These are phyloP conservation scores for Archilochus colubris DNA, from an alignment of 2,113 vertebrate species.

Conservation along the genomic window DNA sequence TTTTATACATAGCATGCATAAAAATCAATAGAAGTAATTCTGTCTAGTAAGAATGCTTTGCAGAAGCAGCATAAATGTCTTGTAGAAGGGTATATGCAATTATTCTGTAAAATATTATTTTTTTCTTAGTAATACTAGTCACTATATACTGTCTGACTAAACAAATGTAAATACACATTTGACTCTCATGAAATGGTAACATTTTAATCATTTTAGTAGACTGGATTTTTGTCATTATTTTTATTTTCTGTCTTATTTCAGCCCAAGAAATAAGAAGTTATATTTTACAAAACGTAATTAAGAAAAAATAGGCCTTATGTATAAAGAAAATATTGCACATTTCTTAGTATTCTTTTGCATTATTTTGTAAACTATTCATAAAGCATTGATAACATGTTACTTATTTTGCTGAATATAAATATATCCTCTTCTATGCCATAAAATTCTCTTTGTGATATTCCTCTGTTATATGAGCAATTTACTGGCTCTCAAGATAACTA, in stretches of 20 bases:
- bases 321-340: not conserved
- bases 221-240: not conserved
- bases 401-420: not conserved
- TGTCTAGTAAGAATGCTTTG: not conserved
- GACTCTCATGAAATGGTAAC: not conserved
- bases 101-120: not conserved
- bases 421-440: not conserved
- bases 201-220: not conserved
- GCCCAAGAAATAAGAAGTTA: not conserved
- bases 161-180: not conserved
- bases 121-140: not conserved
- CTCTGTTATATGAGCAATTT: not conserved
- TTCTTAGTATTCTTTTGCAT: not conserved
- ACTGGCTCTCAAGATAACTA: not conserved
- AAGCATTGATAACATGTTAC: not conserved
- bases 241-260: not conserved
- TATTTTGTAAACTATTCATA: not conserved
- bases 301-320: not conserved
- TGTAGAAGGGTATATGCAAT: not conserved
- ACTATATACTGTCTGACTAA: not conserved
- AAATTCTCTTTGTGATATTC: not conserved
- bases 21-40: too few relatives aligned
- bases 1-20: not conserved
- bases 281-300: constrained; percentile 7
- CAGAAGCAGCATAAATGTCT: not conserved